Evolutionary conservation across 2,113 vertebrate genomes (phyloP), one percentile per base, ranked within the genome.

Genomic region (Misgurnus anguillicaudatus): DNA sequence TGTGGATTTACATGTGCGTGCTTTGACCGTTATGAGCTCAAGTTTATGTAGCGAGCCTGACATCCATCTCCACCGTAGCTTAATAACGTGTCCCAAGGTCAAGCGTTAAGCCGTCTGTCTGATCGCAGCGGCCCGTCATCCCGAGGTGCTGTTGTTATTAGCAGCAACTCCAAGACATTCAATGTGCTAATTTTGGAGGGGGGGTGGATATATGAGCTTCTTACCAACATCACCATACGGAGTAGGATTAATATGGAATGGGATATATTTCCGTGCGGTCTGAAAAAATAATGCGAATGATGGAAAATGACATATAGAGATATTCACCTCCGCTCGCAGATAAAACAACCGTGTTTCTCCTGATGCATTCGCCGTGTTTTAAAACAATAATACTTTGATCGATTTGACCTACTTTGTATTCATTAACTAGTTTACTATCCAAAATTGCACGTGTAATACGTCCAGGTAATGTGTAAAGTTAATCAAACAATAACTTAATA

Each of bases 161-260:
- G 71, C 75, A 66, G 83, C 14, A 74, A 84, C 77, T 83, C 55
- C 42, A 58, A 88, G 83, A 60, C 77, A 77, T 86, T 86, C 77
- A 48, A 80, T 60, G 77, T 85, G 79, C 79, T 87, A 84, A 89
- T 89, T 87, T 88, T 73, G 41, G 39, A 48, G 8, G 11, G 64
- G 64, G 65, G 72, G 80, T 77, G 73, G 21, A 60, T 67, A 85
- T 87, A 91, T 80, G 85, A 86, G 78, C 87, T 88, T 86, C 85
- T 82, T 85, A 84, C 58, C 74, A 75, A 64, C 84, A 87, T 65
- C 67, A 79, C 80, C 87, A 84, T 75, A 85, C 82, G 3, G 48
- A 82, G 45, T 69, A 77, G 82, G 88, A 88, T 87, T 91, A 85
- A 90, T 80, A 85, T 77, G 69, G 90, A 90, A 91, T 88, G 85